phyloP scores from a whole-genome alignment of 64 coral and sea anemone genomes.

The Montipora efflorescens region DNA sequence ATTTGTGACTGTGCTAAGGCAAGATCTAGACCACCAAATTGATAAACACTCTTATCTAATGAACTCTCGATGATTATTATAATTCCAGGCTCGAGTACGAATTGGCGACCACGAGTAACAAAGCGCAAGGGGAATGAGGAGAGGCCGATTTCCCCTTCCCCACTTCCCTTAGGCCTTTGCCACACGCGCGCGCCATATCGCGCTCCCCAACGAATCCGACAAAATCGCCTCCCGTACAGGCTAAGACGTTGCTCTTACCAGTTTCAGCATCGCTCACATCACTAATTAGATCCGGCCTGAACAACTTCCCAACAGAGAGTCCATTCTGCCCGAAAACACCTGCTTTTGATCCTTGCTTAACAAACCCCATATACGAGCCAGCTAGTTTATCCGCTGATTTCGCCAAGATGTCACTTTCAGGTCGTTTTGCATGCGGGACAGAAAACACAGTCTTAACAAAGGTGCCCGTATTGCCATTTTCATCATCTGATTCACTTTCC shows the following conservation, averaged over 20 bases:
- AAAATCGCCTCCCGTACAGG: too few species aligned
- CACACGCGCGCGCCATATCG: too few species aligned
- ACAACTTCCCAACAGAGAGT: conserved; percentile 64
- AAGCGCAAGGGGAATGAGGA: too few species aligned
- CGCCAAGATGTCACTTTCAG: neutral
- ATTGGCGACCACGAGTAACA: too few species aligned
- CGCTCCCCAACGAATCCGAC: too few species aligned
- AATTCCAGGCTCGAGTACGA: too few species aligned
- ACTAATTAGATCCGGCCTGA: conserved; percentile 69
- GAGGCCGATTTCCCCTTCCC: too few species aligned
- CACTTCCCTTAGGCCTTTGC: too few species aligned
- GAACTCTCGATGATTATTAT: too few species aligned
- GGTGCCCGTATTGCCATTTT: conserved; percentile 35
- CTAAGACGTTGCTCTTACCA: conserved; percentile 30
- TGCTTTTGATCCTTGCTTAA: conserved; percentile 39
- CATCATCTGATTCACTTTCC: conserved; percentile 91
- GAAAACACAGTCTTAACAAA: conserved; percentile 67
- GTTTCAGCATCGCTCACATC: conserved; percentile 92
- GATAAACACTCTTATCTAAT: too few species aligned
- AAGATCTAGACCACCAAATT: too few species aligned
- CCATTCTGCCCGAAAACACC: conserved; percentile 76
- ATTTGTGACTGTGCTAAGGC: too few species aligned
- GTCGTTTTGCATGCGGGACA: neutral
- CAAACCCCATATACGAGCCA: neutral
- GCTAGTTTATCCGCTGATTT: conserved; percentile 3